A percentile compares a stretch with the other conserved stretches of the same genome.
Evolutionary conservation across 35 echinoderm and acorn worm species (phyloP).

Genomic region (Apostichopus parvimensis): DNA sequence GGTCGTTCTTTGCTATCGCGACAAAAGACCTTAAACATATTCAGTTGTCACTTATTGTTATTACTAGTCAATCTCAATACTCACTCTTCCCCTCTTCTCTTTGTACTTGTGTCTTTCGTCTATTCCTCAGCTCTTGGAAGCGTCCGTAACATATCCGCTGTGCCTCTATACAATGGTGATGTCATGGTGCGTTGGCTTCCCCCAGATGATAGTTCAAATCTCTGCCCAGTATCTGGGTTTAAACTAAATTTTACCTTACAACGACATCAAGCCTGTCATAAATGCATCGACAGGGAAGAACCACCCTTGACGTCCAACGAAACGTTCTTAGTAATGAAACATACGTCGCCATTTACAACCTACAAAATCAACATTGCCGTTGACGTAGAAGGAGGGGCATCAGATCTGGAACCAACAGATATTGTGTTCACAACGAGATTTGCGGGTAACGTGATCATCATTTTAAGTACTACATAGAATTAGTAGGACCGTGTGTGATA

Average conservation of each 20-base stretch:
- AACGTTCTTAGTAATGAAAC: not conserved
- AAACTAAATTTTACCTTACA: not conserved
- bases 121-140: not conserved
- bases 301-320: not conserved
- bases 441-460: not conserved
- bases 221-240: not conserved
- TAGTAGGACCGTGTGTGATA: too few relatives aligned
- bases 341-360: not conserved
- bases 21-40: too few relatives aligned
- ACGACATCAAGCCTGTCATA: not conserved
- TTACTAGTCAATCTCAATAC: too few relatives aligned
- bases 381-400: not conserved
- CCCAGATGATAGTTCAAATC: not conserved
- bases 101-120: not conserved
- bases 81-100: not conserved
- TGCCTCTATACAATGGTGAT: not conserved
- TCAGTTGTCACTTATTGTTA: too few relatives aligned
- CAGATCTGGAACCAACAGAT: not conserved
- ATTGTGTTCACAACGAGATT: not conserved
- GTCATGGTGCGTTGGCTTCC: not conserved
- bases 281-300: not conserved
- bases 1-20: too few relatives aligned
- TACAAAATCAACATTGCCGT: constrained; percentile 13
- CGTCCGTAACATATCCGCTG: not conserved
- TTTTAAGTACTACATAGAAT: too few relatives aligned